Evolutionary conservation across 1,140 invertebrate genomes (phyloP), one percentile per base, ranked within the genome.

Genomic region (Caenorhabditis latens): DNA sequence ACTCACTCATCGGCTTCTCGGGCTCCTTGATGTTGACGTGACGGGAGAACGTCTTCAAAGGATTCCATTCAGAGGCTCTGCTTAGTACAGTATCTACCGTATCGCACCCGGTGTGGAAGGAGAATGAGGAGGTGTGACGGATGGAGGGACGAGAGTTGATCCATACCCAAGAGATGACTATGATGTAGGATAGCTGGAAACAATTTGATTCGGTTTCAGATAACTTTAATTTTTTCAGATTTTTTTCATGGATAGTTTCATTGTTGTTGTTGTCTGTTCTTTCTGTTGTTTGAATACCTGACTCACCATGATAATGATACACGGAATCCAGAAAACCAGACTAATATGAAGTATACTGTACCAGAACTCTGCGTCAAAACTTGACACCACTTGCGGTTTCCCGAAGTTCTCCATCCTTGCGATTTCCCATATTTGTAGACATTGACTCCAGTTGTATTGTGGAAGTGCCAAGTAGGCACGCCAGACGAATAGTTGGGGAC

Each of bases 361-460:
- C 63, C 90, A 24, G 48, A 86, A 91, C 67, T 91, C 91, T 61
- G 87, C 86, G 21, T 89, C 71, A 11, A 90, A 57, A 11, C 84
- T 19, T n/a, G 84, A 79, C 24, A 84, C 53, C 8, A 83, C 19
- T 63, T 67, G 86, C 48, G 65, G 83, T 48, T 90, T 88, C 24
- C 89, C 86, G 46, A 90, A 65, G 16, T 79, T 90, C 71, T 91
- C 85, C 16, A 90, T 87, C 48, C 91, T 57, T 16, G 87, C 61
- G 71, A 91, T 91, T 67, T 91, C 91, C 91, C 91, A 91, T 14
- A 92, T 92, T 88, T 91, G 91, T 61, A 91, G 90, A 75, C 91
- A 92, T 57, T 92, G 91, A 63, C 89, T 92, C 91, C 91, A 92
- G 42, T 90, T 88, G 4, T 84, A 65, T n/a, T 90, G 61, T 13